phyloP scores from a whole-genome alignment of 1,140 invertebrate species.

The Leptestheria dahalacensis region DNA sequence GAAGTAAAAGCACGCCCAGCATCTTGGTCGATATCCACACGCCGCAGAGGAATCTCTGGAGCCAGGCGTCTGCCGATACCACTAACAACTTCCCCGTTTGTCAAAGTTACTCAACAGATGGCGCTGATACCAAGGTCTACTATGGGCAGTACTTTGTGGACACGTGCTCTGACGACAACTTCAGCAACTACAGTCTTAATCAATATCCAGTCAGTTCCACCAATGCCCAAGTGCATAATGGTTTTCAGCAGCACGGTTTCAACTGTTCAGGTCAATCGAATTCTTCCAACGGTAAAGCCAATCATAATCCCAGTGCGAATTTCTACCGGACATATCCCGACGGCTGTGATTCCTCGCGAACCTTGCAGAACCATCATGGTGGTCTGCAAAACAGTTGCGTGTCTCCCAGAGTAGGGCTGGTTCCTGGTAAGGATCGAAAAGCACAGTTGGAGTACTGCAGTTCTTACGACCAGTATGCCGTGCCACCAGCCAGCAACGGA shows the following conservation, averaged over 20 bases:
- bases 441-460: neutral
- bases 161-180: neutral
- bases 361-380: neutral
- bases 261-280: neutral
- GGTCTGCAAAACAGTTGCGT: neutral
- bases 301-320: neutral
- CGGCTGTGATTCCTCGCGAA: neutral
- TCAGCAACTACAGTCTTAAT: neutral
- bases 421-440: neutral
- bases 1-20: neutral
- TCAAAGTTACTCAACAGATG: neutral
- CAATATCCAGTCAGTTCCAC: neutral
- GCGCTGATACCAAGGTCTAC: neutral
- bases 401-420: slow-evolving; percentile 2
- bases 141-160: neutral
- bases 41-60: neutral
- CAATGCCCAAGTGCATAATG: neutral
- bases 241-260: neutral
- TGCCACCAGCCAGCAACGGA: neutral
- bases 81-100: neutral
- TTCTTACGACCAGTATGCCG: neutral
- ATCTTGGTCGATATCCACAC: neutral
- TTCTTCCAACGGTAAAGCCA: too few species aligned
- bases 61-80: neutral
- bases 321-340: neutral